Evolutionary conservation across 2,888 invertebrate genomes (phyloP), one percentile per base, ranked within the genome.

Genomic region (Andrena praecox): DNA sequence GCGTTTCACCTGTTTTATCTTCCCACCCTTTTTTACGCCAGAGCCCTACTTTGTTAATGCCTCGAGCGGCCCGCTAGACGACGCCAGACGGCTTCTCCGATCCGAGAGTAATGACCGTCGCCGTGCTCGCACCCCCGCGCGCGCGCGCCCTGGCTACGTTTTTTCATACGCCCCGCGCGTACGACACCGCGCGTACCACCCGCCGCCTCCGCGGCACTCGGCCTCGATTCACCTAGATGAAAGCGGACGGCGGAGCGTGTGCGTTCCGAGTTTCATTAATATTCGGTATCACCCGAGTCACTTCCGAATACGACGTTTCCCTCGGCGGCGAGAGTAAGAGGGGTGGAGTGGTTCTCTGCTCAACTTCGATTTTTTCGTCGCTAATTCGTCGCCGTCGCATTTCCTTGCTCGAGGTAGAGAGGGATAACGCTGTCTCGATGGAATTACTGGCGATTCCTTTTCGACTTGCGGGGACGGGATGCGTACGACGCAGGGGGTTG

Each of bases 1-100:
- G 74, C 87, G 76, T 89, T 91, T 90, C 90, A 90, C 89, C 89
- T 90, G 90, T 89, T 89, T 88, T 86, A 89, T 90, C 87, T 88
- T 87, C 83, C 83, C 85, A 80, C 83, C 86, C 75, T 85, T 89
- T 89, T 89, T 90, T 88, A 90, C 90, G 87, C 89, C 86, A 89
- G 86, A 89, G 89, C 89, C 89, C 89, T 89, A 89, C 87, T 89
- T 90, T 85, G 89, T 88, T 88, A 87, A 89, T 88, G 85, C 88
- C 84, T 79, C 86, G 72, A 80, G 84, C 84, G 76, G 78, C 62
- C 74, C 84, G 84, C 78, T 81, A 88, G 85, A 86, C 85, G 78
- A 87, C 83, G 77, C 82, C 88, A 88, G 86, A 85, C 88, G 88
- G 82, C 85, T 86, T 85, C 86, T 79, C 73, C 86, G 87, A 88